Evolutionary conservation across 92 coral and sea anemone genomes (phyloP).

Genomic region (Epizoanthus rinbou): DNA sequence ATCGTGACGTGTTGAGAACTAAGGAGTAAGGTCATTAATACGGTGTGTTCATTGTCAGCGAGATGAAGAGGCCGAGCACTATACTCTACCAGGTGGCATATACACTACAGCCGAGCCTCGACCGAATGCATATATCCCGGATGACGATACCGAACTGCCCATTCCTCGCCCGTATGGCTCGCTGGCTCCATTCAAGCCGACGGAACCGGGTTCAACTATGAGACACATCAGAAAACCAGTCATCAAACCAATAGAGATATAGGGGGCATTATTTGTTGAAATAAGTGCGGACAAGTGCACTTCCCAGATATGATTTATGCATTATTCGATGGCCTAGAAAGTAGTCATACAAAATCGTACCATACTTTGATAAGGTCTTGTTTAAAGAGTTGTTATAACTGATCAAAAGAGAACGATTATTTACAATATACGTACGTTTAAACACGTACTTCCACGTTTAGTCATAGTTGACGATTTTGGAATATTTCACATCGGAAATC

Average conservation of each 20-base stretch:
- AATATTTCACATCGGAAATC: too few species aligned
- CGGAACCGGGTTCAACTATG: constrained; percentile 99
- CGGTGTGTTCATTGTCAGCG: constrained; percentile 56
- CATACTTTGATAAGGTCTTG: too few species aligned
- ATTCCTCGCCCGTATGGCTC: constrained; percentile 99
- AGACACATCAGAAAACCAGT: constrained; percentile 96
- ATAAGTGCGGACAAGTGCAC: too few species aligned
- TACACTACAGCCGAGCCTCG: constrained; percentile 99
- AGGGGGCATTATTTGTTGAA: background rate
- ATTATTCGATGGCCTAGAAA: too few species aligned
- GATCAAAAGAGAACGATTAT: too few species aligned
- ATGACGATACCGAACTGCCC: constrained; percentile 96
- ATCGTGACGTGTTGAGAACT: background rate
- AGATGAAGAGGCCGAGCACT: constrained; percentile 94
- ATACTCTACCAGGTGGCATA: constrained; percentile 87
- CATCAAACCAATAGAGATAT: constrained; percentile 97
- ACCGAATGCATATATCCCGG: constrained; percentile 99
- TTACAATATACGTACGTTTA: too few species aligned
- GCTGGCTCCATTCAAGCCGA: constrained; percentile 96
- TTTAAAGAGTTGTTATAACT: too few species aligned
- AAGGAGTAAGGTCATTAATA: background rate
- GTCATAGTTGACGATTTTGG: too few species aligned
- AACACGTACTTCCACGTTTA: too few species aligned
- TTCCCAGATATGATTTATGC: too few species aligned
- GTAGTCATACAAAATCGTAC: too few species aligned